A percentile compares a stretch with the other conserved stretches of the same genome.
These are phyloP conservation scores for Zoanthus sansibaricus DNA, from an alignment of 92 coral and sea anemone species.

Conservation along the genomic window DNA sequence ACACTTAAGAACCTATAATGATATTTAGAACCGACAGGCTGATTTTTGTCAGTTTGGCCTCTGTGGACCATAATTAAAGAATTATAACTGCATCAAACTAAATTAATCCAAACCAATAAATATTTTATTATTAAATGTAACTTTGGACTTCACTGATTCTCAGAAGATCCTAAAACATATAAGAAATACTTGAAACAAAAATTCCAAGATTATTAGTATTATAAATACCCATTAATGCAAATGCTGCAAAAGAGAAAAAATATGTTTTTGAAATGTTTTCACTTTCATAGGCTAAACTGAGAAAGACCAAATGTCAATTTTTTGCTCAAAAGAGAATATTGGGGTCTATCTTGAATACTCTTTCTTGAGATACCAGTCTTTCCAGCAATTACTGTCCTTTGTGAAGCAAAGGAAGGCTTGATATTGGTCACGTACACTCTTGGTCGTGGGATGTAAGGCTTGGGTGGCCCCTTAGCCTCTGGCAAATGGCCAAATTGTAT, in stretches of 20 bases:
- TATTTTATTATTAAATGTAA: conserved; percentile 15
- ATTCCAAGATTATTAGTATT: not conserved
- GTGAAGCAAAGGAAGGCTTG: conserved; percentile 49
- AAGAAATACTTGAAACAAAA: not conserved
- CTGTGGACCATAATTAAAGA: no score
- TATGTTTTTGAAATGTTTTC: not conserved
- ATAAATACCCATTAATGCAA: not conserved
- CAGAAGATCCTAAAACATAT: conserved; percentile 2
- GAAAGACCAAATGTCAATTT: not conserved
- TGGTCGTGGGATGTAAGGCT: conserved; percentile 50
- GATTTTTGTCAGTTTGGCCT: no score
- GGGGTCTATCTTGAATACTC: conserved; percentile 18
- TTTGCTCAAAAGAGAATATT: not conserved
- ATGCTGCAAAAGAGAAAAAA: not conserved
- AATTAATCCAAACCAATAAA: not conserved
- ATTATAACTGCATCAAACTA: not conserved
- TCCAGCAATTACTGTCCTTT: conserved; percentile 54
- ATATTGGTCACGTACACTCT: conserved; percentile 53
- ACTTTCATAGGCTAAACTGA: not conserved
- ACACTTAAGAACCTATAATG: no score
- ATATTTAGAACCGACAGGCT: no score
- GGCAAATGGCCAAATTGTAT: conserved; percentile 17
- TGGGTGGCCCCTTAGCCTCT: conserved; percentile 14
- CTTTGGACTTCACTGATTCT: not conserved
- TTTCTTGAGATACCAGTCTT: conserved; percentile 44